Evolutionary conservation across 2,113 vertebrate species (phyloP).

Genomic region (Crypturellus undulatus): DNA sequence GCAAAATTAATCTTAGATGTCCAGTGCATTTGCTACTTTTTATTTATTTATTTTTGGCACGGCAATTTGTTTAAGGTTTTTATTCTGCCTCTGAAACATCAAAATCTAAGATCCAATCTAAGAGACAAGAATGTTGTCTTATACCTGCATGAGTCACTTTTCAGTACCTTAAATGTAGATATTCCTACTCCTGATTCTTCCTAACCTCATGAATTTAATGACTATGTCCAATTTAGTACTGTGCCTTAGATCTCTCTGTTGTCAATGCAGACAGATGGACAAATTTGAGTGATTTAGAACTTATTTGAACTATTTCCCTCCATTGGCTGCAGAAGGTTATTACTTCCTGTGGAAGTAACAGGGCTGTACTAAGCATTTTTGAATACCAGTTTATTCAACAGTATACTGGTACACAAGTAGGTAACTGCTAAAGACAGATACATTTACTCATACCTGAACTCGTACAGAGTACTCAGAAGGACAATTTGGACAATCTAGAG

Average conservation of each 20-base stretch:
- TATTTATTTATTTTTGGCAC: background rate
- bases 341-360: background rate
- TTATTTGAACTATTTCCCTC: background rate
- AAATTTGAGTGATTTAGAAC: background rate
- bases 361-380: background rate
- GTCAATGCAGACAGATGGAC: background rate
- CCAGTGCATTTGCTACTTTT: background rate
- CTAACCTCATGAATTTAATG: background rate
- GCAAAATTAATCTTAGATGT: background rate
- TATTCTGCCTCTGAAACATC: background rate
- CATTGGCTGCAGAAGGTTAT: background rate
- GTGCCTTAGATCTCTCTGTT: background rate
- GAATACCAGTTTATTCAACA: background rate
- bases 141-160: background rate
- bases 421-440: background rate
- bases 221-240: background rate
- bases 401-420: background rate
- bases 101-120: background rate
- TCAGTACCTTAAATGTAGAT: background rate
- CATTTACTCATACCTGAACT: background rate
- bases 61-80: background rate
- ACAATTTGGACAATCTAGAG: background rate
- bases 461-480: background rate
- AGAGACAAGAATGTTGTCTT: background rate
- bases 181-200: background rate